phyloP scores from a whole-genome alignment of 2,888 invertebrate genomes.

The Himalopsyche japonica region DNA sequence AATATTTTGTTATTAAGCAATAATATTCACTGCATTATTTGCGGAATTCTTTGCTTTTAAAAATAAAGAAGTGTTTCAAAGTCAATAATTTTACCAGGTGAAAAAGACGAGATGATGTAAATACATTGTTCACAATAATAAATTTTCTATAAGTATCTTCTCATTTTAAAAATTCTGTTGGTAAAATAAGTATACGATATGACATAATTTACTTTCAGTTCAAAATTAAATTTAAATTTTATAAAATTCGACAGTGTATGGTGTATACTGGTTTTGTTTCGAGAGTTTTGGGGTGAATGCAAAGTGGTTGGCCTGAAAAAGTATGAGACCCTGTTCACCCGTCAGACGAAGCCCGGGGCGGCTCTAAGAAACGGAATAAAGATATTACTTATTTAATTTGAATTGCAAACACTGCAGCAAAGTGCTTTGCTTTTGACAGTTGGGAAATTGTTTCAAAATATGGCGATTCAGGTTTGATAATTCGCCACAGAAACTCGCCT shows the following conservation, averaged over 20 bases:
- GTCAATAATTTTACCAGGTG: too few species aligned
- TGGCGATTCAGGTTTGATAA: neutral
- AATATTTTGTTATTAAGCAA: too few species aligned
- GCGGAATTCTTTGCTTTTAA: too few species aligned
- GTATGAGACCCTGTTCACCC: neutral
- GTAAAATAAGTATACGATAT: too few species aligned
- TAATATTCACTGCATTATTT: too few species aligned
- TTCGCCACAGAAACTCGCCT: neutral
- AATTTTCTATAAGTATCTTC: too few species aligned
- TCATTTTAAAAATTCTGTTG: too few species aligned
- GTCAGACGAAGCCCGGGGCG: constrained; percentile 6
- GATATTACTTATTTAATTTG: constrained; percentile 36
- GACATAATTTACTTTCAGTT: too few species aligned
- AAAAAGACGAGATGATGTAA: too few species aligned
- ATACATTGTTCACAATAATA: too few species aligned
- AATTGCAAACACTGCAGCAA: constrained; percentile 36
- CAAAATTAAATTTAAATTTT: neutral
- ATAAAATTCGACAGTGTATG: neutral
- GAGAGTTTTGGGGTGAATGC: constrained; percentile 15
- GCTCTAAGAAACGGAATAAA: constrained; percentile 14
- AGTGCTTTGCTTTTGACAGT: constrained; percentile 39
- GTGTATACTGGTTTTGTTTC: neutral
- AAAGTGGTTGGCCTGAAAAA: constrained; percentile 17
- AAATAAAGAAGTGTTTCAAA: too few species aligned
- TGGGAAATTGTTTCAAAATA: constrained; percentile 22